Base-by-base conservation (phyloP, 2,797 vertebrate species). In the Gouania willdenowi region DNA sequence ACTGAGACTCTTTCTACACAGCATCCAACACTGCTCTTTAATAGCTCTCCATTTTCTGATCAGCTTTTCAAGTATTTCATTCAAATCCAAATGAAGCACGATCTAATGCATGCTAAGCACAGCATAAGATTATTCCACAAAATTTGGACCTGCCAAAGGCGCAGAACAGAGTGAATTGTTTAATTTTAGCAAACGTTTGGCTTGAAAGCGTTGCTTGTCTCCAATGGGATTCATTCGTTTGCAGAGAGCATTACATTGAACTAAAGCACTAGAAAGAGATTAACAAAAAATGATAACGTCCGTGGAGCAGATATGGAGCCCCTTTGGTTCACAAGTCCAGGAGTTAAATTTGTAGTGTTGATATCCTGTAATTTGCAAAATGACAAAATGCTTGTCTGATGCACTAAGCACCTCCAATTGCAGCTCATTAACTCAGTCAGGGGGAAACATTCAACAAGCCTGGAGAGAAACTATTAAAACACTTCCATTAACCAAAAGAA, bases 401-500 rank as follows among this genome's bases (percentile, higher is more conserved):
- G 66, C 57, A 66, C 42, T 56, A 39, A 56, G 44, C 61, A 56
- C 66, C 45, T 76, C 64, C 74, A 81, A 74, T 66, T 78, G 60
- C 62, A 66, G 57, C 51, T 81, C 63, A 82, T 84, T 84, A 75
- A 77, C 67, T 75, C 74, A 77, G 65, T 81, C 60, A 73, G 79
- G 71, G 79, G 71, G 76, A 74, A 72, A 28, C 49, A 8, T 70
- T 68, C 50, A 24, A 40, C 61, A 41, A 56, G 63, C 64, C 66
- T 9, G 32, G 43, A 75, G 56, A 61, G 58, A 69, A 65, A 74
- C 65, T 70, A 81, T 84, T 81, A 82, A 81, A 81, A 82, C 70
- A 76, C 69, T 68, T 73, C 76, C 65, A 84, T 86, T 87, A 85
- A 77, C 75, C 73, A 60, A 46, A 67, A 74, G 58, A 81, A 84